These are phyloP conservation scores for Dromiciops gliroides DNA, from an alignment of 2,113 vertebrate genomes.

Conservation along the genomic window DNA sequence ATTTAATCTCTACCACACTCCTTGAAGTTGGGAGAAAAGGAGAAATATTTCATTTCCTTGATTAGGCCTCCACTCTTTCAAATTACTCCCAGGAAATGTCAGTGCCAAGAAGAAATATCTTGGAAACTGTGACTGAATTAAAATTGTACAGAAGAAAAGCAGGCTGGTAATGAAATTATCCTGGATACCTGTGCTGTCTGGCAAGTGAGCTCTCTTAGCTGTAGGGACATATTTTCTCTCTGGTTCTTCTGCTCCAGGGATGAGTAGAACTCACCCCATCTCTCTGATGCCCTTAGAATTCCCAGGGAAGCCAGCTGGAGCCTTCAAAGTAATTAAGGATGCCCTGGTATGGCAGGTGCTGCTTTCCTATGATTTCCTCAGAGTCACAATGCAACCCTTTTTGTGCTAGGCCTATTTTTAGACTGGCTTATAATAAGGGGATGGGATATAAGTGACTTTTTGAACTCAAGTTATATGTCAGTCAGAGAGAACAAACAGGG, in stretches of 20 bases:
- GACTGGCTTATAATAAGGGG: slow-evolving; percentile 41
- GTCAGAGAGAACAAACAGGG: slow-evolving; percentile 69
- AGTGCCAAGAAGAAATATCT: slow-evolving; percentile 63
- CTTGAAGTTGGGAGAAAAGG: slow-evolving; percentile 65
- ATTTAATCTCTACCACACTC: slow-evolving; percentile 47
- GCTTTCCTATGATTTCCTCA: slow-evolving; percentile 22
- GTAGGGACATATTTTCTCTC: slow-evolving; percentile 1
- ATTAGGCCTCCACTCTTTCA: slow-evolving; percentile 63
- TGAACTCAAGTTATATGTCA: slow-evolving; percentile 63
- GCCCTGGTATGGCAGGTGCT: background rate
- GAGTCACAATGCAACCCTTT: slow-evolving; percentile 6
- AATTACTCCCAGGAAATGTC: slow-evolving; percentile 74
- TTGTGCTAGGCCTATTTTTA: slow-evolving; percentile 49
- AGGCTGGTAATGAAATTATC: slow-evolving; percentile 56
- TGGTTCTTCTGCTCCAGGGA: slow-evolving; percentile 16
- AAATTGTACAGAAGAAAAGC: slow-evolving; percentile 42
- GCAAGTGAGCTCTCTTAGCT: background rate
- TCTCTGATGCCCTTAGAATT: background rate
- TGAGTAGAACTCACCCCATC: background rate
- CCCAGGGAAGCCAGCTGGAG: slow-evolving; percentile 10
- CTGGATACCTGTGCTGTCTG: background rate
- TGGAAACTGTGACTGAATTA: slow-evolving; percentile 49
- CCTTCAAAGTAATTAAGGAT: slow-evolving; percentile 14
- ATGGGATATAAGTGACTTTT: slow-evolving; percentile 63
- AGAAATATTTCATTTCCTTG: slow-evolving; percentile 72